phyloP scores from a whole-genome alignment of 1,140 invertebrate genomes.

The Thaumatotibia leucotreta region DNA sequence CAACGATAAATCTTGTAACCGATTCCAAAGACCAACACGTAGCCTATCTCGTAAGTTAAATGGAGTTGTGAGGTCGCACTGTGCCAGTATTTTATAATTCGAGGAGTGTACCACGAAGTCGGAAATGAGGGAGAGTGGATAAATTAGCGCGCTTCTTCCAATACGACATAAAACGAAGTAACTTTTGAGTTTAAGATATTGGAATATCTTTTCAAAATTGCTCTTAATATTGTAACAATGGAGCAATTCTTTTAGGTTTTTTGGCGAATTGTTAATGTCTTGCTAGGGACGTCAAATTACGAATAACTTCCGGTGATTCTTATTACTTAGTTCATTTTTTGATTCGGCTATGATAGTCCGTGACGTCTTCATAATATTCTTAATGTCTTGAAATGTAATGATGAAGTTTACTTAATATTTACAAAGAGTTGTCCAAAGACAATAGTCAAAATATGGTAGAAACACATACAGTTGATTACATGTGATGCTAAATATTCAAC shows the following conservation, averaged over 20 bases:
- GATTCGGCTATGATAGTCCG: too few relatives aligned
- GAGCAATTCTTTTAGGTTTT: not conserved
- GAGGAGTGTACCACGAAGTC: not conserved
- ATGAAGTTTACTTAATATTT: too few relatives aligned
- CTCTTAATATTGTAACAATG: not conserved
- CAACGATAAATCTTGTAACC: not conserved
- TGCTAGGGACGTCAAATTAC: too few relatives aligned
- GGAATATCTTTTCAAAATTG: not conserved
- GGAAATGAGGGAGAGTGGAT: not conserved
- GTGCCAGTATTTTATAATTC: not conserved
- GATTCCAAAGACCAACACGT: slow-evolving; percentile 2
- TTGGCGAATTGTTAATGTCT: not conserved
- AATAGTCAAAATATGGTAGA: too few relatives aligned
- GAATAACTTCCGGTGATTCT: too few relatives aligned
- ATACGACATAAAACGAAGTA: not conserved
- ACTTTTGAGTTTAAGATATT: not conserved
- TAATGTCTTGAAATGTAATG: too few relatives aligned
- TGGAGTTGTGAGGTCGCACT: not conserved
- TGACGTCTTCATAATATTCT: too few relatives aligned
- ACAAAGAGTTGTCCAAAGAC: too few relatives aligned
- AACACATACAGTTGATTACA: too few relatives aligned
- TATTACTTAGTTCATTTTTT: too few relatives aligned
- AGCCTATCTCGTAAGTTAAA: not conserved
- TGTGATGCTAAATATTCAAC: too few relatives aligned
- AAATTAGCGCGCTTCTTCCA: not conserved